Percentiles rank a stretch among this genome's conserved stretches.
Evolutionary conservation across 2,888 invertebrate species (phyloP).

Genomic region (Hemithea aestivaria): DNA sequence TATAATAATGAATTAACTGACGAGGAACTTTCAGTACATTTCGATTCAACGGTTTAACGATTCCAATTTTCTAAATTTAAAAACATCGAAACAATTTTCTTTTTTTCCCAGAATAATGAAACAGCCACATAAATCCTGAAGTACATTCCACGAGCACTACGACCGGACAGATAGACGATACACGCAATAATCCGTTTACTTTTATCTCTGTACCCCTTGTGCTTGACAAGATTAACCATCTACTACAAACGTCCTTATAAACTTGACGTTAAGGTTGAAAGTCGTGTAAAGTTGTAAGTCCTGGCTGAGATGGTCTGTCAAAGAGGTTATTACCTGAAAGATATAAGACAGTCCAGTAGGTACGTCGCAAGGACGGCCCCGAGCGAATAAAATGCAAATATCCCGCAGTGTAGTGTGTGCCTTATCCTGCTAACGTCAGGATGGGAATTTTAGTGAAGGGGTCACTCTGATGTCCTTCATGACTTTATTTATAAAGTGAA

Average conservation of each 20-base stretch:
- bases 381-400: slow-evolving; percentile 74
- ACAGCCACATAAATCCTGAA: slow-evolving; percentile 25
- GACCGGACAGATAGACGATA: slow-evolving; percentile 60
- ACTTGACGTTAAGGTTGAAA: slow-evolving; percentile 10
- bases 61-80: too few relatives aligned
- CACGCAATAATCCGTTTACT: slow-evolving; percentile 75
- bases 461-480: not conserved
- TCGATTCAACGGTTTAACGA: too few relatives aligned
- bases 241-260: slow-evolving; percentile 19
- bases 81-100: too few relatives aligned
- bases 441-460: slow-evolving; percentile 34
- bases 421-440: slow-evolving; percentile 39
- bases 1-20: too few relatives aligned
- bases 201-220: slow-evolving; percentile 69
- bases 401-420: slow-evolving; percentile 47
- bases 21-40: too few relatives aligned
- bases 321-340: slow-evolving; percentile 77
- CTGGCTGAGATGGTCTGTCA: slow-evolving; percentile 54
- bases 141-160: slow-evolving; percentile 15
- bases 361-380: slow-evolving; percentile 40
- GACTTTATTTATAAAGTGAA: not conserved
- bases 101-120: slow-evolving; percentile 28
- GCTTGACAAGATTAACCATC: slow-evolving; percentile 36
- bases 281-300: slow-evolving; percentile 2
- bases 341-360: slow-evolving; percentile 55